phyloP scores from a whole-genome alignment of 2,888 invertebrate species.

The Oegoconia quadripuncta region DNA sequence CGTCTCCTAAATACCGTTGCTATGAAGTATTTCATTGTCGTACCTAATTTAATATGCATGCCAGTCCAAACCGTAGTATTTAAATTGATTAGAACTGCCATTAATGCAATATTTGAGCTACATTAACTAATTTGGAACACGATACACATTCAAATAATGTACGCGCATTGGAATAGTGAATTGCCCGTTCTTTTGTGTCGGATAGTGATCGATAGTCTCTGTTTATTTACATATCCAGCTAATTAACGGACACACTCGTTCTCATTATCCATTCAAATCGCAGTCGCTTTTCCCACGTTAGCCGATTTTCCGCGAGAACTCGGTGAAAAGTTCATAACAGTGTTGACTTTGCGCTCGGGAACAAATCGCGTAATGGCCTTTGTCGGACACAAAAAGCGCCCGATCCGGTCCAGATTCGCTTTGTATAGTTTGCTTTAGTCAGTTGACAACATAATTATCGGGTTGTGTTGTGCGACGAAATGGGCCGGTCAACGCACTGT shows the following conservation, averaged over 20 bases:
- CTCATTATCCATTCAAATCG: constrained; percentile 74
- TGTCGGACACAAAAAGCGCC: constrained; percentile 71
- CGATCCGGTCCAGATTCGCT: constrained; percentile 69
- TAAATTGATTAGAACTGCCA: too few relatives aligned
- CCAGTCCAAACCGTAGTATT: too few relatives aligned
- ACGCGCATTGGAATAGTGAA: constrained; percentile 44
- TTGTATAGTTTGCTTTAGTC: constrained; percentile 67
- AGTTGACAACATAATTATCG: constrained; percentile 73
- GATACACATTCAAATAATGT: constrained; percentile 51
- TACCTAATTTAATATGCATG: too few relatives aligned
- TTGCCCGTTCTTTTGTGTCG: constrained; percentile 52
- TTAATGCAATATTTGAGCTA: constrained; percentile 27
- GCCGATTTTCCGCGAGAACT: constrained; percentile 64
- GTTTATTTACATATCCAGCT: constrained; percentile 72
- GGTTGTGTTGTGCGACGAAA: constrained; percentile 48
- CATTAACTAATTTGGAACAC: constrained; percentile 30
- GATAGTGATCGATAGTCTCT: constrained; percentile 55
- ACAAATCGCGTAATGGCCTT: constrained; percentile 73
- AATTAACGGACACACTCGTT: constrained; percentile 64
- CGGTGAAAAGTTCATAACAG: constrained; percentile 72
- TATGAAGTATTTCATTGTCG: too few relatives aligned
- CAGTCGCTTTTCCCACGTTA: constrained; percentile 63
- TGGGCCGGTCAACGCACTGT: constrained; percentile 53
- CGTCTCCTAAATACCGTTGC: too few relatives aligned
- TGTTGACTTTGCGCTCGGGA: constrained; percentile 69